Evolutionary conservation across 1,140 invertebrate genomes (phyloP).

Genomic region (Antheraea mylitta): DNA sequence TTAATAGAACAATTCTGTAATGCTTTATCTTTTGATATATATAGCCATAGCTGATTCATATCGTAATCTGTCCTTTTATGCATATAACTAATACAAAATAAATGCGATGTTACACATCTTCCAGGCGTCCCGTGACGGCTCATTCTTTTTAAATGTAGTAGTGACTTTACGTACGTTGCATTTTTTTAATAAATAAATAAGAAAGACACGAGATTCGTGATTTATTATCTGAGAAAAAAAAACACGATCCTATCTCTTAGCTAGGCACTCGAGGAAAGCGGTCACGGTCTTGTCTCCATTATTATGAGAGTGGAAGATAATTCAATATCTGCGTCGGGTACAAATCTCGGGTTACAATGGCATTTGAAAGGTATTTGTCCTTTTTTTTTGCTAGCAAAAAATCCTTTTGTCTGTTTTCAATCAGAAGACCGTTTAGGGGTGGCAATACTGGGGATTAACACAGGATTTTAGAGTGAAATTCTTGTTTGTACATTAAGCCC

Average conservation of each 20-base stretch:
- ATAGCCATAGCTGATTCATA: too few relatives aligned
- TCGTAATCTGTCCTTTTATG: too few relatives aligned
- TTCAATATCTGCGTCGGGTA: slow-evolving; percentile 7
- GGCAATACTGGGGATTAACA: slow-evolving; percentile 12
- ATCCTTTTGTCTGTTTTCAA: slow-evolving; percentile 61
- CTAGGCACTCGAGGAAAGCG: not conserved
- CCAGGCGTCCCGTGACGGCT: too few relatives aligned
- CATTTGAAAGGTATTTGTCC: slow-evolving; percentile 55
- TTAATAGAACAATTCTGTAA: too few relatives aligned
- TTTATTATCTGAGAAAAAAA: not conserved
- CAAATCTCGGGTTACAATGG: slow-evolving; percentile 20
- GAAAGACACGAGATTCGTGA: not conserved
- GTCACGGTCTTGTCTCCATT: slow-evolving; percentile 33
- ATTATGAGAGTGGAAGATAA: slow-evolving; percentile 23
- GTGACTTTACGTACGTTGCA: not conserved
- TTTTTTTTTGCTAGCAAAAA: slow-evolving; percentile 39
- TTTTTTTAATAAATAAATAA: not conserved
- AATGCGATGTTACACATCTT: too few relatives aligned
- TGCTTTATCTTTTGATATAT: too few relatives aligned
- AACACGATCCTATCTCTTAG: not conserved
- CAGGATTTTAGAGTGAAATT: slow-evolving; percentile 1
- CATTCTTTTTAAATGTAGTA: too few relatives aligned
- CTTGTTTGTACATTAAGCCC: slow-evolving; percentile 11
- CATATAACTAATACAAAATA: too few relatives aligned
- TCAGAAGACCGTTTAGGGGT: slow-evolving; percentile 41